Base-by-base conservation (phyloP, 1,140 invertebrate genomes). In the Anoplophora glabripennis region DNA sequence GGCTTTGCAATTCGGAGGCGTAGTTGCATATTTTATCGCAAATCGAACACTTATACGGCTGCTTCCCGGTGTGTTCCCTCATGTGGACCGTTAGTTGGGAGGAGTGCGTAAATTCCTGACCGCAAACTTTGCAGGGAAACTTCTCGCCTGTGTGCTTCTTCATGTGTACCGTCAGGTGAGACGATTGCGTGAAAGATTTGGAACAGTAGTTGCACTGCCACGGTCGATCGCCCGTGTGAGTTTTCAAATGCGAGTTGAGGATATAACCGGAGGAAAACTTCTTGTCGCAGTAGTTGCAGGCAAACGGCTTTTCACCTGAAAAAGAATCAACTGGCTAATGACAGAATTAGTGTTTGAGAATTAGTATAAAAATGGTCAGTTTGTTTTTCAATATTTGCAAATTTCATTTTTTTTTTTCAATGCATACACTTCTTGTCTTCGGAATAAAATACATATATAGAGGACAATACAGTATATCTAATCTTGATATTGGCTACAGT, bases 1-100 rank as follows among this genome's bases (percentile, higher is more conserved):
- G 91, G 54, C 90, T 90, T 70, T 89, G 89, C 65, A 86, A 87
- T 70, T 90, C 89, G 64, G 90, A 87, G 1, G 87, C 86, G 75
- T 92, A 91, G 33, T 89, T 88, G 75, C 93, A 93, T 0, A 84
- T 75, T 68, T 87, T 82, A 46, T 77, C 72, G 64, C 87, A 89
- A 53, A 84, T 77, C 38, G 77, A 77, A 67, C 86, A 88, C 64
- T 80, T 81, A 67, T 84, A 88, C 0, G 87, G 87, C 63, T 86
- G 85, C 63, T 88, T 86, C 0, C 64, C 87, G 3, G 87, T 88
- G 73, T 90, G 88, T 45, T 82, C 82, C 37, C 86, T 75, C 54
- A 83, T 79, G 72, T 90, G 88, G 1, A 81, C 82, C 28, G 84
- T 83, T 4, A 89, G 74, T 52, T 86, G 82, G 9, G 80, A 81